Base-by-base conservation (phyloP, 2,888 invertebrate genomes). In the Meloe dianella region DNA sequence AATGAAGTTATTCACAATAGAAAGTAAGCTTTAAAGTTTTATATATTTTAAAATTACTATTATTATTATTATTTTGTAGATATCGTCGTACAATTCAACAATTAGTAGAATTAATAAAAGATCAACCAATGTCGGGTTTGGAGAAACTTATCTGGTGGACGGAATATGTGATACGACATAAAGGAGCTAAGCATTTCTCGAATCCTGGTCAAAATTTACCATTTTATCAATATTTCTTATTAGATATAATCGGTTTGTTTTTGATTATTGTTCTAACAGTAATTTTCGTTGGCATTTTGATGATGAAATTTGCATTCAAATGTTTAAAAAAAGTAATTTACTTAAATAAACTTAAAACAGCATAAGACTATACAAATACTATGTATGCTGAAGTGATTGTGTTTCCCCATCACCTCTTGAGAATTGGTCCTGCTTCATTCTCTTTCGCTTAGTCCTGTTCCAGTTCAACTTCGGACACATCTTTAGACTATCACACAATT, bases 211-310 rank as follows among this genome's bases (percentile, higher is more conserved):
- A 67, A 1, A 69, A 73, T 59, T 14, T 75, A 7, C 75, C 77
- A 8, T 58, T 72, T 24, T 75, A 77, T 38, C 72, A 77, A 60
- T 77, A 73, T 64, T 71, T 73, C 51, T 61, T 77, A 32, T 61
- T 78, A 22, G 78, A 78, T 68, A 70, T 78, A 54, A 61, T 77
- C 27, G 73, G 65, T 58, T 71, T 71, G 60, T 60, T n/a, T 35
- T 5, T n/a, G 4, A 4, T n/a, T 1, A 12, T 54, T 57, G 14
- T 51, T 17, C 8, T 60, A 27, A 22, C 64, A 24, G 10, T 57
- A n/a, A 38, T 54, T 54, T 30, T 51, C 27, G 10, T 58, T 41
- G 17, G 29, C 22, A 20, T 35, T 12, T n/a, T 32, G 30, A 8
- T 17, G 20, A 20, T 58, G 3, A 58, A 58, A 29, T 12, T 32